These are phyloP conservation scores for Callyntrura guangdongensis DNA, from an alignment of 2,888 invertebrate genomes.

Conservation along the genomic window DNA sequence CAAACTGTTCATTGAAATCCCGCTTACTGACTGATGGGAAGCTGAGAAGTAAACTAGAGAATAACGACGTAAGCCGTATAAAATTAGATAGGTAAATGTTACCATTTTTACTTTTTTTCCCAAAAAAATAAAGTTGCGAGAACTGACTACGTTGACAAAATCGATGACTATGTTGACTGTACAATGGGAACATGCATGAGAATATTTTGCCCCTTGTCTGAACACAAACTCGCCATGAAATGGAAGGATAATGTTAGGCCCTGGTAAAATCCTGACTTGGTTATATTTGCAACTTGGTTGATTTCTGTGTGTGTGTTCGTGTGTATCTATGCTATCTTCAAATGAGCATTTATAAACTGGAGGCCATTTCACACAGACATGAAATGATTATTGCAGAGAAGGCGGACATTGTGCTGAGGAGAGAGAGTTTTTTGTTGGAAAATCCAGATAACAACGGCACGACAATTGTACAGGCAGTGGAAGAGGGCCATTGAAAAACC, in stretches of 20 bases:
- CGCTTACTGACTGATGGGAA: too few relatives aligned
- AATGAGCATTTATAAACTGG: constrained; percentile 49
- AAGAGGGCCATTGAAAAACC: not conserved
- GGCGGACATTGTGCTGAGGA: not conserved
- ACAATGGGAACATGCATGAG: not conserved
- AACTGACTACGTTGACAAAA: not conserved
- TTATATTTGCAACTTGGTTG: not conserved
- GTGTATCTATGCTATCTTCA: not conserved
- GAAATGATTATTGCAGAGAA: constrained; percentile 57
- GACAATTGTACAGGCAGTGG: not conserved
- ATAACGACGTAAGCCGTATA: too few relatives aligned
- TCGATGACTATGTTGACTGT: not conserved
- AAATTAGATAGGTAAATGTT: too few relatives aligned
- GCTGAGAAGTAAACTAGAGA: too few relatives aligned
- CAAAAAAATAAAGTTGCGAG: too few relatives aligned
- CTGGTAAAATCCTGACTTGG: not conserved
- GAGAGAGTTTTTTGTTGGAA: not conserved
- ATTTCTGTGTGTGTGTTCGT: too few relatives aligned
- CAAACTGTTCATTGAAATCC: too few relatives aligned
- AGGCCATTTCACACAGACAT: constrained; percentile 46
- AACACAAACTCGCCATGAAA: not conserved
- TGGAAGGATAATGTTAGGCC: not conserved
- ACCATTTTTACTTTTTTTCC: too few relatives aligned
- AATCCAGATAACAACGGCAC: not conserved
- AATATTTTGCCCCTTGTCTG: not conserved